These are phyloP conservation scores for Zapus hudsonius DNA, from an alignment of 2,113 vertebrate genomes.

Conservation along the genomic window DNA sequence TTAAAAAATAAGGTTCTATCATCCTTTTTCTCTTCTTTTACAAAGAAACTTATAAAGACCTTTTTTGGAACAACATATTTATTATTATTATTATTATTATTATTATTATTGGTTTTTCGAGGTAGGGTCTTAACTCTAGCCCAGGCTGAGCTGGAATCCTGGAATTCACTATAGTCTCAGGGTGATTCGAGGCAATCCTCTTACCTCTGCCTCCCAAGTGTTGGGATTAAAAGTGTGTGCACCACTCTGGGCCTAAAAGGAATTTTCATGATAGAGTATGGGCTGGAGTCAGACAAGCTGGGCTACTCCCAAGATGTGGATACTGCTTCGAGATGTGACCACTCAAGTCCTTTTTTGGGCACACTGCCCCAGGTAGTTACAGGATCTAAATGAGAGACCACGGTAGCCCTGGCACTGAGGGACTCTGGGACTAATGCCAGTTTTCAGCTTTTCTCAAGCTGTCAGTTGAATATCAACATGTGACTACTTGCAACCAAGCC, in stretches of 20 bases:
- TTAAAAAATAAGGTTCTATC: constrained; percentile 1
- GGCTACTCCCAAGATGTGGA: background rate
- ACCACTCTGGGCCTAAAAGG: background rate
- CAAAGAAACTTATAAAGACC: background rate
- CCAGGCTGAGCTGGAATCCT: no score
- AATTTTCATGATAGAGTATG: background rate
- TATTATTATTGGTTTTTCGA: no score
- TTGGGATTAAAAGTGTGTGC: no score
- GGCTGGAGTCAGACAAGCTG: background rate
- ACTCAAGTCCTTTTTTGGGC: background rate
- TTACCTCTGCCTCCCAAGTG: no score
- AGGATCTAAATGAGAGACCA: background rate
- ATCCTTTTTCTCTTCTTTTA: constrained; percentile 31
- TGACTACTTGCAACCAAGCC: background rate
- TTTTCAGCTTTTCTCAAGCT: background rate
- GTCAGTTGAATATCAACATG: background rate
- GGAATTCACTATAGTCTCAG: no score
- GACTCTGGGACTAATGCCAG: background rate
- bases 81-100: no score
- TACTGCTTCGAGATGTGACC: background rate
- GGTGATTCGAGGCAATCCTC: no score
- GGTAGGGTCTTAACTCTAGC: background rate
- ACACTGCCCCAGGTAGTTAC: no score
- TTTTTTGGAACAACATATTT: background rate
- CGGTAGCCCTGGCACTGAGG: background rate